These are phyloP conservation scores for Oryzias melastigma DNA, from an alignment of 2,113 vertebrate genomes.

Conservation along the genomic window DNA sequence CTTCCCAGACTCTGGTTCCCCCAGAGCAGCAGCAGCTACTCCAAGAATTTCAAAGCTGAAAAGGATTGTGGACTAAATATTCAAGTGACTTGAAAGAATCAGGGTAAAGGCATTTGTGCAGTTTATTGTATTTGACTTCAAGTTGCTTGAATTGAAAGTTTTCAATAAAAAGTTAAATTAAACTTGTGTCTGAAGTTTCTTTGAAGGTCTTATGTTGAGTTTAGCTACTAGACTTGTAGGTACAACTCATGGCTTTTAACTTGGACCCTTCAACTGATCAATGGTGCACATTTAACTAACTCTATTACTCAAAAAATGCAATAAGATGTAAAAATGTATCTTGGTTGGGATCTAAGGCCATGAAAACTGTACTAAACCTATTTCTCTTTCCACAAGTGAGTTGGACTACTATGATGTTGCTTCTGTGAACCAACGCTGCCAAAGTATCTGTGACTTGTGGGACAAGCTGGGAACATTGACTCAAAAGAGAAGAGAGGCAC, in stretches of 20 bases:
- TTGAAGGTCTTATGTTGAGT: not conserved
- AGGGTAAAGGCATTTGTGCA: not conserved
- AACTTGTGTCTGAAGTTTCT: not conserved
- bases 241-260: no score
- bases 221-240: no score
- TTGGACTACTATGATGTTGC: constrained; percentile 95
- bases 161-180: constrained; percentile 7
- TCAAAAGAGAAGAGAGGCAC: constrained; percentile 91
- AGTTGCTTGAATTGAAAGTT: not conserved
- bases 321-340: no score
- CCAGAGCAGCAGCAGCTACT: not conserved
- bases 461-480: constrained; percentile 94
- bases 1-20: not conserved
- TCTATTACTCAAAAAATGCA: no score
- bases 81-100: not conserved
- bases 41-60: not conserved
- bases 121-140: not conserved
- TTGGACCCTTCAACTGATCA: no score
- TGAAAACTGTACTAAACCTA: not conserved
- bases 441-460: constrained; percentile 98
- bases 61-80: not conserved
- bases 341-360: not conserved
- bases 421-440: constrained; percentile 91
- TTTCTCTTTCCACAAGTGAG: constrained; percentile 71
- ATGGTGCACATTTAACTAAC: no score